Conservation (phyloP, 2,888 invertebrate species). For the Aradus depressus region DNA sequence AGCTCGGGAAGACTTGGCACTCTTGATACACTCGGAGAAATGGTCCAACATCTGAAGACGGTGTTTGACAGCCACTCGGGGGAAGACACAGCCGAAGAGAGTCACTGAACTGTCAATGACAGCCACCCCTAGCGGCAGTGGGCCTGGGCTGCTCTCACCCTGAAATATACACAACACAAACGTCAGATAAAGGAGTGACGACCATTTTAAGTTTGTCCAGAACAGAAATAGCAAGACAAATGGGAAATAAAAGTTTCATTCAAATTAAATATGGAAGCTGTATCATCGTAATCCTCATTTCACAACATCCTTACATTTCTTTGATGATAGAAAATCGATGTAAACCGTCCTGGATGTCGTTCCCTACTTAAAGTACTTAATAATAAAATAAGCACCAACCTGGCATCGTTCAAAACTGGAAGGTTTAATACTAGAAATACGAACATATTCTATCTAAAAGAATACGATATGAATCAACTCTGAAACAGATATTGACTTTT, state of each 20-base stretch:
- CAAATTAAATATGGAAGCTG: background rate
- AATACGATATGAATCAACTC: too few species aligned
- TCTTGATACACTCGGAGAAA: constrained; percentile 86
- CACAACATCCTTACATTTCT: too few species aligned
- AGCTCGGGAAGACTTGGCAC: constrained; percentile 83
- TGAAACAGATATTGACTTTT: too few species aligned
- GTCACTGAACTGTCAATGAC: constrained; percentile 91
- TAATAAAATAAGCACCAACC: too few species aligned
- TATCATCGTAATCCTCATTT: too few species aligned
- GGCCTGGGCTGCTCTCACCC: constrained; percentile 56
- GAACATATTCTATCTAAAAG: too few species aligned
- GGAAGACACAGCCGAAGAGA: constrained; percentile 88
- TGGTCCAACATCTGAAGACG: constrained; percentile 95
- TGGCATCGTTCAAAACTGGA: too few species aligned
- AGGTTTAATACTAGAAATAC: too few species aligned
- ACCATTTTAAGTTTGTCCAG: background rate
- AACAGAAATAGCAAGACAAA: background rate
- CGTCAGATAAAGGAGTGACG: background rate
- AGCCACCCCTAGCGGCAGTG: constrained; percentile 85
- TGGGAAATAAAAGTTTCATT: background rate
- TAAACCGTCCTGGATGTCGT: too few species aligned
- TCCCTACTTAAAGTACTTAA: too few species aligned
- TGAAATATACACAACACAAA: constrained; percentile 31
- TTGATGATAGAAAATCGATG: too few species aligned
- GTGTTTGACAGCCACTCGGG: constrained; percentile 89